Evolutionary conservation across 2,797 vertebrate species (phyloP).

Genomic region (Schizopygopsis pylzovi): DNA sequence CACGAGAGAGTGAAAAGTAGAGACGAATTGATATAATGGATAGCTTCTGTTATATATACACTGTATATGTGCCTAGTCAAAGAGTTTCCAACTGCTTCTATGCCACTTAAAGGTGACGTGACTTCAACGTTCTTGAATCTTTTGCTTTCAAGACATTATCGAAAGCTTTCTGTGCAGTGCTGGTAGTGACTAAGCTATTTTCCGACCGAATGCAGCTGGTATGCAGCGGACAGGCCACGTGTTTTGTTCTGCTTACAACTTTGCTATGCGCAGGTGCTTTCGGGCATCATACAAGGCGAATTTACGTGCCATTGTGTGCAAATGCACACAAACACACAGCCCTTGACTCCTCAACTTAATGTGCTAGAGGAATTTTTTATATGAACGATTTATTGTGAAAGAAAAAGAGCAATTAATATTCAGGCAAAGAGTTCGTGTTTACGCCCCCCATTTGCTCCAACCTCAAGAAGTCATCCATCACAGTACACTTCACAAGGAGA

Average conservation of each 20-base stretch:
- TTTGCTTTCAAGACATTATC: constrained; percentile 29
- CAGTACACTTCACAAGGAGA: constrained; percentile 38
- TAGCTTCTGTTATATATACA: constrained; percentile 12
- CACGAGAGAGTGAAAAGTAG: constrained; percentile 15
- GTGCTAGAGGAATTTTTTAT: constrained; percentile 39
- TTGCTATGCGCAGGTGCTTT: constrained; percentile 4
- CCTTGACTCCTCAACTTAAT: constrained; percentile 38
- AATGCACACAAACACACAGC: constrained; percentile 47
- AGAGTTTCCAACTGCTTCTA: constrained; percentile 30
- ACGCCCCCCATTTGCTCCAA: constrained; percentile 55
- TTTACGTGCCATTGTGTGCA: constrained; percentile 40
- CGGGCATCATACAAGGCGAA: constrained; percentile 11
- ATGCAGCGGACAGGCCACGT: neutral
- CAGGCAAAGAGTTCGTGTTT: constrained; percentile 59
- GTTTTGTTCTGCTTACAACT: constrained; percentile 8
- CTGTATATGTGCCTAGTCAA: constrained; percentile 14
- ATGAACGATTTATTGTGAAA: constrained; percentile 64
- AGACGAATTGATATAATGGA: constrained; percentile 49
- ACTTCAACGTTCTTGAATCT: constrained; percentile 19
- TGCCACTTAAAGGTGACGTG: constrained; percentile 30
- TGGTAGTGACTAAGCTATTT: neutral
- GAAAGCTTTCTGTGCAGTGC: constrained; percentile 25
- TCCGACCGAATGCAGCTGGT: neutral
- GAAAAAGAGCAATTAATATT: constrained; percentile 63
- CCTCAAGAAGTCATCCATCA: constrained; percentile 61